Evolutionary conservation across 2,113 vertebrate species (phyloP), one percentile per base, ranked within the genome.

Genomic region (Dasyornis broadbenti): DNA sequence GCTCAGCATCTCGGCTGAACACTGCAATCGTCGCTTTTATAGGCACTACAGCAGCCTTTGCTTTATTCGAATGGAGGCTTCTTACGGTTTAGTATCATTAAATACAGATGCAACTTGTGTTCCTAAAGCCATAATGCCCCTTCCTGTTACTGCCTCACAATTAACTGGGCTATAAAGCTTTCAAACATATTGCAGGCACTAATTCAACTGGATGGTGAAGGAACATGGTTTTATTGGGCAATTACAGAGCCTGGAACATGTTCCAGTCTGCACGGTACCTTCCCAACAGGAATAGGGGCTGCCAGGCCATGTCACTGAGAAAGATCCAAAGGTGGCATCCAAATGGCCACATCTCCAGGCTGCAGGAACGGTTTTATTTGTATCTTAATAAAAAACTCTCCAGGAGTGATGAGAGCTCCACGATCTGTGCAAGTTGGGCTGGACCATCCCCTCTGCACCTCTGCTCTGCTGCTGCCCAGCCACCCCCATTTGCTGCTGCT

Each of bases 131-230:
- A 77, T 92, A 94, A 95, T 95, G 71, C 87, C 90, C 87, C 93
- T 94, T 95, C 82, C 84, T 85, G 81, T 94, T 97, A 95, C 93
- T 95, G 95, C 94, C 63, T 96, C 54, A 80, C 94, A 95, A 96
- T 97, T 95, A 95, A 95, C 94, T 86, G 82, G 91, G 91, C 87
- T 90, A 91, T 95, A 97, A 97, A 97, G 84, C 94, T 96, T 95
- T 97, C 95, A 95, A 88, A 66, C 95, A 77, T 95, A 96, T 96
- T 96, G 95, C 90, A 92, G 94, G 54, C 90, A 97, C 92, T 95
- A 97, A 95, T 95, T 97, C 96, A 96, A 90, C 54, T 63, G 90
- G 66, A 90, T 95, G 75, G 94, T 82, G 87, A 93, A 94, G 93
- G 86, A 95, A 88, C 91, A 77, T 3, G 13, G 35, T 95, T 96